These are phyloP conservation scores for Anser brachyrhynchus DNA, from an alignment of 2,113 vertebrate genomes.

Conservation along the genomic window DNA sequence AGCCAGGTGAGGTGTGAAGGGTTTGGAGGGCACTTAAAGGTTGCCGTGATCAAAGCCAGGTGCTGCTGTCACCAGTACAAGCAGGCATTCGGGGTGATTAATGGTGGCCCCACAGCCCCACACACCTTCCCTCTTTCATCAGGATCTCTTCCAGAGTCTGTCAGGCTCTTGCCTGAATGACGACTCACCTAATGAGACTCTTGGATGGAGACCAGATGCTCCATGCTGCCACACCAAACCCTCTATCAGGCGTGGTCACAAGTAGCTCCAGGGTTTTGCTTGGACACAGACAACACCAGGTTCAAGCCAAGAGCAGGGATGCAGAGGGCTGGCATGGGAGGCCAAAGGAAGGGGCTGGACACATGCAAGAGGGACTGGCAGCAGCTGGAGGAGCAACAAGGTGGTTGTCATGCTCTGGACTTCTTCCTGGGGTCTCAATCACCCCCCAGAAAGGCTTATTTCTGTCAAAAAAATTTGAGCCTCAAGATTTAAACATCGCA, in stretches of 20 bases:
- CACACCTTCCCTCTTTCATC: background rate
- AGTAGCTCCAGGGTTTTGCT: background rate
- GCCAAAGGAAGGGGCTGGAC: background rate
- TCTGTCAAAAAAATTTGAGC: background rate
- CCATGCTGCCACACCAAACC: background rate
- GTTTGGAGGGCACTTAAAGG: background rate
- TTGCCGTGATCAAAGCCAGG: background rate
- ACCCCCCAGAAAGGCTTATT: background rate
- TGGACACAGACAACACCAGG: background rate
- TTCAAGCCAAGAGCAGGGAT: background rate
- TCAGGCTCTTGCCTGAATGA: background rate
- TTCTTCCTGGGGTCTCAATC: background rate
- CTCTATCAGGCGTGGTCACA: background rate
- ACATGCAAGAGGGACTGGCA: background rate
- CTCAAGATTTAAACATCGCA: background rate
- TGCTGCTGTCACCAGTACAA: background rate
- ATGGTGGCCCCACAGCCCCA: background rate
- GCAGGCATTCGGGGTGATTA: background rate
- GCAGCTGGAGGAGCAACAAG: background rate
- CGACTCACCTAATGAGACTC: background rate
- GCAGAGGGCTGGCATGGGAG: background rate
- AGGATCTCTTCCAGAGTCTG: background rate
- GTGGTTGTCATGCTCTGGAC: background rate
- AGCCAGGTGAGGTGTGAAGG: background rate
- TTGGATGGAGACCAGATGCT: background rate